Conservation (phyloP, 2,888 invertebrate species). For the Chalcosyrphus nemorum region DNA sequence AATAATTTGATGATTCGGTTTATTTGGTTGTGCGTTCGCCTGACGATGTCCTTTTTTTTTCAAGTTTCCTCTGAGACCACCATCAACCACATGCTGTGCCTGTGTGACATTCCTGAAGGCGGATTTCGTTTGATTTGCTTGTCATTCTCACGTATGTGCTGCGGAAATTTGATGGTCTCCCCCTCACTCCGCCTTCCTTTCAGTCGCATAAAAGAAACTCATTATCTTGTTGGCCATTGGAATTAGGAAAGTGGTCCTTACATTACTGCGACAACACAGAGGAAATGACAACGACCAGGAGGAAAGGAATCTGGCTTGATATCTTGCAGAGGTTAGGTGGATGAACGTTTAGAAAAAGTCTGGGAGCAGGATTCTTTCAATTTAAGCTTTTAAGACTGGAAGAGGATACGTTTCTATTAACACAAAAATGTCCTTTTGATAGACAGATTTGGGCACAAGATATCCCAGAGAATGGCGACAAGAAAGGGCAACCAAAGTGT, state of each 20-base stretch:
- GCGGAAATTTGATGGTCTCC: constrained; percentile 63
- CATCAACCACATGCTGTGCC: constrained; percentile 41
- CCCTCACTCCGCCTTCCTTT: too few relatives aligned
- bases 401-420: too few relatives aligned
- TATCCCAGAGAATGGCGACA: too few relatives aligned
- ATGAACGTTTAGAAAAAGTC: not conserved
- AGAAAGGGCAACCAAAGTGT: too few relatives aligned
- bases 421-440: too few relatives aligned
- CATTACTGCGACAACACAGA: not conserved
- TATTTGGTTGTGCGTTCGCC: constrained; percentile 70
- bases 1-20: constrained; percentile 73
- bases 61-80: constrained; percentile 31
- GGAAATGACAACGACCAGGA: constrained; percentile 22
- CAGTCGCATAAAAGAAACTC: constrained; percentile 54
- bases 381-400: too few relatives aligned
- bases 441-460: too few relatives aligned
- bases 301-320: not conserved
- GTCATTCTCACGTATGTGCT: constrained; percentile 66
- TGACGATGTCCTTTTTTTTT: constrained; percentile 56
- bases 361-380: too few relatives aligned
- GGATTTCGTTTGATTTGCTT: constrained; percentile 59
- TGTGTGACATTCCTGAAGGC: constrained; percentile 30
- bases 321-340: not conserved
- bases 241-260: constrained; percentile 38
- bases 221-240: constrained; percentile 27